These are phyloP conservation scores for Epizoanthus rinbou DNA, from an alignment of 92 coral and sea anemone species.

Conservation along the genomic window DNA sequence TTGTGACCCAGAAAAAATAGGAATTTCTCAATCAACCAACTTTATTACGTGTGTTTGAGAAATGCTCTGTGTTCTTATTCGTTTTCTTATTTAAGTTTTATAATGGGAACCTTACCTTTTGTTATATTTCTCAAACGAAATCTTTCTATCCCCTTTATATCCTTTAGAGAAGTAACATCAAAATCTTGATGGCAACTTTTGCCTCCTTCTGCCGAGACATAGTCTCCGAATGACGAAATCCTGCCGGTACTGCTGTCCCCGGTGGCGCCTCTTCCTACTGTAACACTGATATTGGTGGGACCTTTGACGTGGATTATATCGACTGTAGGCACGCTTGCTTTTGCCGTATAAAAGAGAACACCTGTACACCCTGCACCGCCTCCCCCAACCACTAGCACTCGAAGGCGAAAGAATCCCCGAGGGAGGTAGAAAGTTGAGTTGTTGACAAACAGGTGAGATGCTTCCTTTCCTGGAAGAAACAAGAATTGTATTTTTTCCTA, in stretches of 20 bases:
- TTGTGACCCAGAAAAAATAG: too few species aligned
- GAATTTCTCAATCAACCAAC: too few species aligned
- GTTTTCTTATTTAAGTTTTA: too few species aligned
- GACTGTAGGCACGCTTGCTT: background rate
- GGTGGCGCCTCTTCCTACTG: conserved; percentile 31
- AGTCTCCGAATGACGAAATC: conserved; percentile 2
- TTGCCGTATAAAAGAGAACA: background rate
- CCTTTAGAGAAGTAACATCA: background rate
- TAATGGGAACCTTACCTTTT: conserved; percentile 1
- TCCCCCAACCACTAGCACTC: conserved; percentile 35
- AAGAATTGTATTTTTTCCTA: too few species aligned
- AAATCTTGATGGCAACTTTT: background rate
- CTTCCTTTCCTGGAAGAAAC: too few species aligned
- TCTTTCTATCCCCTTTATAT: background rate
- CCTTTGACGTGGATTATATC: background rate
- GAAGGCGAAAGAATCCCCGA: background rate
- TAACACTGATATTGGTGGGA: background rate
- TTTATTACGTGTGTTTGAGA: too few species aligned
- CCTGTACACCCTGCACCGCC: conserved; percentile 29
- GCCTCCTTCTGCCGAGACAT: conserved; percentile 5
- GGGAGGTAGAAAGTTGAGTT: background rate
- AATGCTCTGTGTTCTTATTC: too few species aligned
- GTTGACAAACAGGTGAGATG: background rate
- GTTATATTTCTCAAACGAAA: conserved; percentile 21
- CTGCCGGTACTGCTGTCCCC: background rate